Evolutionary conservation across 2,888 invertebrate genomes (phyloP).

Genomic region (Eugnorisma glareosa): DNA sequence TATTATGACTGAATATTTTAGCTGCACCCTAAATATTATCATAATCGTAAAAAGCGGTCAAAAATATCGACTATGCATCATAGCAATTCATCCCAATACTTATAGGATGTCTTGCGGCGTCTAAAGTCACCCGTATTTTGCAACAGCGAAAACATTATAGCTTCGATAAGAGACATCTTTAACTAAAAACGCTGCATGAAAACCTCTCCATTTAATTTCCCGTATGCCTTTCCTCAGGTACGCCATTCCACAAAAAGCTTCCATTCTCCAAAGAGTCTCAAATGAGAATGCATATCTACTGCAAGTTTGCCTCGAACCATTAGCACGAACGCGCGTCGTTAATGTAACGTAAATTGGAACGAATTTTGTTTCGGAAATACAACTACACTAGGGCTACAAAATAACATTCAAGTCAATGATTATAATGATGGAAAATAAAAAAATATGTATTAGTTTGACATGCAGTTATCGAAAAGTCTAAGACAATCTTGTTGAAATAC

Average conservation of each 20-base stretch:
- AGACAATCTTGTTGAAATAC: not conserved
- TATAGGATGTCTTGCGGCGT: too few species aligned
- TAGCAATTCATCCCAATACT: too few species aligned
- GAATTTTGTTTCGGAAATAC: not conserved
- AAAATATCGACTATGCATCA: too few species aligned
- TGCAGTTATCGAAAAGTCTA: too few species aligned
- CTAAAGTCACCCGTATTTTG: too few species aligned
- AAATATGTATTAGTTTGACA: too few species aligned
- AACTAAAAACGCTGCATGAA: not conserved
- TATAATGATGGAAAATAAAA: too few species aligned
- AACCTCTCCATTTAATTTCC: not conserved
- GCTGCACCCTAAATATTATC: too few species aligned
- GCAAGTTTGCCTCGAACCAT: not conserved
- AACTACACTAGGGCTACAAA: not conserved
- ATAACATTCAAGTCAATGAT: not conserved
- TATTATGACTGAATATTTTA: too few species aligned
- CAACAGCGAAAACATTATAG: too few species aligned
- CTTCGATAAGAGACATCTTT: not conserved
- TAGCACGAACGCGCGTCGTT: not conserved
- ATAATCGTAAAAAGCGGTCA: too few species aligned
- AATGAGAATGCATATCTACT: conserved; percentile 18
- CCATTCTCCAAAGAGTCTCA: conserved; percentile 23
- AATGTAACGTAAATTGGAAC: not conserved
- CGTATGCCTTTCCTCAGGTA: conserved; percentile 20
- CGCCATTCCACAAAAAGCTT: conserved; percentile 27